Evolutionary conservation across 2,113 vertebrate species (phyloP).

Genomic region (Sciurus niger): DNA sequence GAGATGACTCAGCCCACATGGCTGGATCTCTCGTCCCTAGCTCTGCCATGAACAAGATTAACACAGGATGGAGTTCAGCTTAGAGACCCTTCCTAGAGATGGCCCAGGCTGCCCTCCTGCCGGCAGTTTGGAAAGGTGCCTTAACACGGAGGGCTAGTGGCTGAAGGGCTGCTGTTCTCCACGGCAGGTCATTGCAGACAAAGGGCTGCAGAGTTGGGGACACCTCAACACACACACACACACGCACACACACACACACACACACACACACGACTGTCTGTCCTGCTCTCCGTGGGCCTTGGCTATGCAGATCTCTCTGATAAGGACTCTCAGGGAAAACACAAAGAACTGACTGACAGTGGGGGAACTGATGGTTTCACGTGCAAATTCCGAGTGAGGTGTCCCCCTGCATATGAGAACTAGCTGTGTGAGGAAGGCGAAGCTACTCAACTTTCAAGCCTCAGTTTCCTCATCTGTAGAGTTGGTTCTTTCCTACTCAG

Average conservation of each 20-base stretch:
- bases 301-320: not conserved
- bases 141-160: not conserved
- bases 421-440: not conserved
- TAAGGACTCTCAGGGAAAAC: not conserved
- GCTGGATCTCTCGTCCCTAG: not conserved
- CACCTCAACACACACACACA: not conserved
- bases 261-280: rapidly evolving
- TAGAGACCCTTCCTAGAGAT: not conserved
- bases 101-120: not conserved
- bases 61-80: not conserved
- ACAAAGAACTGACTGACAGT: not conserved
- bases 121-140: not conserved
- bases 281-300: too few species aligned
- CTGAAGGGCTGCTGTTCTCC: too few species aligned
- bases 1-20: not conserved
- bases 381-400: not conserved
- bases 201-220: not conserved
- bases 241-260: too few species aligned
- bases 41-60: not conserved
- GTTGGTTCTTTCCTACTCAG: not conserved
- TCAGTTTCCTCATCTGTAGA: not conserved
- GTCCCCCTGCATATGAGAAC: not conserved
- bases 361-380: not conserved
- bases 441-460: not conserved
- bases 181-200: not conserved